Evolutionary conservation across 2,888 invertebrate genomes (phyloP).

Genomic region (Phaonia tiefii): DNA sequence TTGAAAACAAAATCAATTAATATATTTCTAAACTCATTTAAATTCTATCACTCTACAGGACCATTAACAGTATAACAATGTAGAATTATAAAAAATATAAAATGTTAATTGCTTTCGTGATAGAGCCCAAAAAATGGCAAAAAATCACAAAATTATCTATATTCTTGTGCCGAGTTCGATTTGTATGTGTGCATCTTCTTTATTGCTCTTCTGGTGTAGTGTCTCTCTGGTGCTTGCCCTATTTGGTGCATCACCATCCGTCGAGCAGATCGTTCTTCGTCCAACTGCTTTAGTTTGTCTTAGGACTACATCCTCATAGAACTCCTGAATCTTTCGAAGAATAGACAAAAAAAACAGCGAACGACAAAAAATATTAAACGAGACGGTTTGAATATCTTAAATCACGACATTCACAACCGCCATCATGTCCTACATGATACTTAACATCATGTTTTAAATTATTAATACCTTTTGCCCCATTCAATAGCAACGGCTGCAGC

Average conservation of each 20-base stretch:
- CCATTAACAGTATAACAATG: slow-evolving; percentile 28
- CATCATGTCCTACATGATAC: slow-evolving; percentile 67
- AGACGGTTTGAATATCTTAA: slow-evolving; percentile 65
- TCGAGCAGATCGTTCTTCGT: slow-evolving; percentile 36
- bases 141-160: slow-evolving; percentile 62
- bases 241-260: background rate
- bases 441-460: slow-evolving; percentile 67
- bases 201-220: background rate
- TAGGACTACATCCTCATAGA: background rate
- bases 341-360: background rate
- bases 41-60: background rate
- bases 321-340: background rate
- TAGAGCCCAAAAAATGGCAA: background rate
- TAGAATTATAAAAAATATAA: slow-evolving; percentile 42
- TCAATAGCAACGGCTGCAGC: slow-evolving; percentile 45
- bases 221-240: background rate
- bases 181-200: background rate
- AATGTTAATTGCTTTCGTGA: slow-evolving; percentile 13
- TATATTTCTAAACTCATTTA: slow-evolving; percentile 48
- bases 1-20: slow-evolving; percentile 65
- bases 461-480: slow-evolving; percentile 65
- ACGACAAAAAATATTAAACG: slow-evolving; percentile 18
- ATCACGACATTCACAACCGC: slow-evolving; percentile 68
- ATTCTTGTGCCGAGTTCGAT: slow-evolving; percentile 41
- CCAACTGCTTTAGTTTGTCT: slow-evolving; percentile 38